These are phyloP conservation scores for mouse (Mus musculus) DNA, from an alignment of 2,113 vertebrate genomes.

Conservation along the genomic window DNA sequence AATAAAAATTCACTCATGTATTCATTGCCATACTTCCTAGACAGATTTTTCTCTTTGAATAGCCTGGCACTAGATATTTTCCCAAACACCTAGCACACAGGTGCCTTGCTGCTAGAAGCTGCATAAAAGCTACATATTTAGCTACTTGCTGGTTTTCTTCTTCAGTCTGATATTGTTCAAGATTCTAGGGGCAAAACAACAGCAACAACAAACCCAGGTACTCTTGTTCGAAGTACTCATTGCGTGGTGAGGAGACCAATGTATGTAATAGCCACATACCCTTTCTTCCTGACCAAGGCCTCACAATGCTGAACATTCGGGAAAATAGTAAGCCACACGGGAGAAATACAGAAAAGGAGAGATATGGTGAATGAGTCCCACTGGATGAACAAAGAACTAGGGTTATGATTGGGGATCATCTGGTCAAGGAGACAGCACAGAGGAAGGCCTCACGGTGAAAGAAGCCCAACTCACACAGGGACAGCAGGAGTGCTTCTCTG, in stretches of 20 bases:
- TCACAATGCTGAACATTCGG: not conserved
- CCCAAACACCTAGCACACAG: not conserved
- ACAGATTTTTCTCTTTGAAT: slow-evolving; percentile 35
- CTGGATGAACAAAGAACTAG: not conserved
- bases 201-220: not conserved
- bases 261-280: not conserved
- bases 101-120: not conserved
- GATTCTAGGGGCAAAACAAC: not conserved
- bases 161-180: not conserved
- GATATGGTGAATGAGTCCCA: no score
- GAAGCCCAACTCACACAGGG: not conserved
- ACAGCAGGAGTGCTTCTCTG: not conserved
- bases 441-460: not conserved
- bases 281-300: not conserved
- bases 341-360: not conserved
- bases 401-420: not conserved
- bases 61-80: not conserved
- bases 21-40: slow-evolving; percentile 10
- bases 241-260: not conserved
- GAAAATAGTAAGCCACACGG: not conserved
- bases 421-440: not conserved
- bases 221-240: not conserved
- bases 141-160: not conserved
- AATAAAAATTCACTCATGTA: slow-evolving; percentile 53
- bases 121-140: not conserved